Base-by-base conservation (phyloP, 2,888 invertebrate species). In the Pilophorus perplexus region DNA sequence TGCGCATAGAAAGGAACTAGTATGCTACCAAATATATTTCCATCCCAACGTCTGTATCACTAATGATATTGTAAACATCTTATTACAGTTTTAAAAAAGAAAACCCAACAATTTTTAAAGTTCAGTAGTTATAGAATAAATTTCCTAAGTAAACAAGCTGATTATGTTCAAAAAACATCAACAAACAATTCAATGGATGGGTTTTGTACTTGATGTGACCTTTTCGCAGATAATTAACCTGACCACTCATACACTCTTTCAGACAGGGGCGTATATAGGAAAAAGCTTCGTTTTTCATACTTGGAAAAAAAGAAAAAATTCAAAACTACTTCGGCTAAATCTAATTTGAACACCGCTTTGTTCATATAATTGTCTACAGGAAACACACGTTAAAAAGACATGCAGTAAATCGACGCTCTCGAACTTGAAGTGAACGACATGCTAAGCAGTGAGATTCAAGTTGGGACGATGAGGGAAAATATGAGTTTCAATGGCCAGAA, bases 131-230 rank as follows among this genome's bases (percentile, higher is more conserved):
- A 46, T 46, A 48, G 42, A 37, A 62, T 42, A 59, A 62, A 46
- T 62, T 44, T 62, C 62, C 62, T 62, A 62, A 62, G 46, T 65
- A 69, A 69, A 69, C 65, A 69, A 69, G 69, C 67, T 67, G 69
- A 69, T 69, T 69, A 67, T 67, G 69, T 67, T 68, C 55, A 55
- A 64, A 38, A 66, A 66, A 66, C 66, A 46, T 67, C 64, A 69
- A 69, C 69, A 60, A 69, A 69, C 66, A 69, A 69, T 65, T 65
- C 37, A 69, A 57, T 67, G 65, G 67, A 60, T 69, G 66, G 66
- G 67, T 69, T 62, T 62, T 69, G 69, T 69, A 69, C 69, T 69
- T 69, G 69, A 60, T 60, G 67, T 69, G 67, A 69, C 69, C 69
- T 67, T 44, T 62, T 27, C 25, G 10, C 48, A 68, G 64, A 54